These are phyloP conservation scores for Dromius quadrimaculatus DNA, from an alignment of 2,888 invertebrate genomes.

Conservation along the genomic window DNA sequence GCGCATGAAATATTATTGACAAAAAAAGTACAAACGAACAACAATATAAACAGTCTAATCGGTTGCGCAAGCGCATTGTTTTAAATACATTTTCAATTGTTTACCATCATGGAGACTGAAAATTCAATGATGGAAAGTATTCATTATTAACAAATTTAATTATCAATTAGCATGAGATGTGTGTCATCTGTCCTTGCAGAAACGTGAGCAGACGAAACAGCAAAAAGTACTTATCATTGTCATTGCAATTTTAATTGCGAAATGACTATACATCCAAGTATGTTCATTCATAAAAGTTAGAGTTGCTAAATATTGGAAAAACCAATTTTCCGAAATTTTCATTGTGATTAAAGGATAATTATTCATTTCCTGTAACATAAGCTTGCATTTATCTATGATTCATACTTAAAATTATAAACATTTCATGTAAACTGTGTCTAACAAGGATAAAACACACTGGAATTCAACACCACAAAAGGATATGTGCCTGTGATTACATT, in stretches of 20 bases:
- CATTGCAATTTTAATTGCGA: constrained; percentile 48
- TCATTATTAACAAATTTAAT: constrained; percentile 34
- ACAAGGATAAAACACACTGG: constrained; percentile 14
- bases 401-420: too few relatives aligned
- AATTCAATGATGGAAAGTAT: constrained; percentile 20
- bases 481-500: constrained; percentile 27
- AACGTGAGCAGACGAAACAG: constrained; percentile 33
- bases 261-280: constrained; percentile 39
- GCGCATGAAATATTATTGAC: constrained; percentile 8
- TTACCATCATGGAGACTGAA: constrained; percentile 1
- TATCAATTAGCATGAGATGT: constrained; percentile 41
- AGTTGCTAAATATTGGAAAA: constrained; percentile 6
- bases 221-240: constrained; percentile 46
- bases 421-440: too few relatives aligned
- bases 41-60: constrained; percentile 5
- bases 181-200: constrained; percentile 47
- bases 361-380: constrained; percentile 4
- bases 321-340: constrained; percentile 1
- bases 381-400: too few relatives aligned
- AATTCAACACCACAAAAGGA: constrained; percentile 47
- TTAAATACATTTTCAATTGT: too few relatives aligned
- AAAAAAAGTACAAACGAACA: neutral
- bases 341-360: constrained; percentile 23
- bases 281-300: constrained; percentile 51
- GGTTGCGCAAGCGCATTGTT: neutral